Evolutionary conservation across 2,888 invertebrate genomes (phyloP).

Genomic region (Graphium colonna): DNA sequence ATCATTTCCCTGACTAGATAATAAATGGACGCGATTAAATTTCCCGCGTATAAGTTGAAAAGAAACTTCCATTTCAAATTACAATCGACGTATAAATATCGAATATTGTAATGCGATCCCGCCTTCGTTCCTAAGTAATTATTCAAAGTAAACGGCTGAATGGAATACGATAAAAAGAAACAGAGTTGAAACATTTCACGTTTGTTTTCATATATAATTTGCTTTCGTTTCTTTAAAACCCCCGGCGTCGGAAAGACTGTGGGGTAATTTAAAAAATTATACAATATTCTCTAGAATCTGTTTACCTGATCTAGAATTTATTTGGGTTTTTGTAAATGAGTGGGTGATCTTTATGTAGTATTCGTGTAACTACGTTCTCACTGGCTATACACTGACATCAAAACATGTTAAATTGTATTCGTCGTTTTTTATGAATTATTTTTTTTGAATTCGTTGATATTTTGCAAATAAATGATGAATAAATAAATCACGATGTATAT

Average conservation of each 20-base stretch:
- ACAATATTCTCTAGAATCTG: too few species aligned
- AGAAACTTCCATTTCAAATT: conserved; percentile 6
- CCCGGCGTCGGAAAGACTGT: background rate
- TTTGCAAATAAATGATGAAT: too few species aligned
- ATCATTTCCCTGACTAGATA: conserved; percentile 18
- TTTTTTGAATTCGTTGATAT: too few species aligned
- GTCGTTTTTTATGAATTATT: too few species aligned
- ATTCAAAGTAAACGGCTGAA: background rate
- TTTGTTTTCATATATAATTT: background rate
- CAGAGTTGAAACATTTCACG: background rate
- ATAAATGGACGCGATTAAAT: conserved; percentile 6
- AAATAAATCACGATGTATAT: too few species aligned
- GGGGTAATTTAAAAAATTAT: background rate
- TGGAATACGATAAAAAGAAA: background rate
- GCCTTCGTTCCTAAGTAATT: background rate
- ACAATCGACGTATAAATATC: background rate
- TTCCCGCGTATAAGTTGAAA: conserved; percentile 2
- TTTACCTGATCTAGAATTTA: too few species aligned
- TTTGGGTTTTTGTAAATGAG: too few species aligned
- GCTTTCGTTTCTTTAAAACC: background rate
- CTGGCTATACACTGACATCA: too few species aligned
- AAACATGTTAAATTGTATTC: too few species aligned
- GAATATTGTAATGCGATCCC: background rate
- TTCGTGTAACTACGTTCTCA: too few species aligned
- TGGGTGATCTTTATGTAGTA: too few species aligned